phyloP scores from a whole-genome alignment of 2,797 vertebrate genomes.

The Premnoplex brunnescens region DNA sequence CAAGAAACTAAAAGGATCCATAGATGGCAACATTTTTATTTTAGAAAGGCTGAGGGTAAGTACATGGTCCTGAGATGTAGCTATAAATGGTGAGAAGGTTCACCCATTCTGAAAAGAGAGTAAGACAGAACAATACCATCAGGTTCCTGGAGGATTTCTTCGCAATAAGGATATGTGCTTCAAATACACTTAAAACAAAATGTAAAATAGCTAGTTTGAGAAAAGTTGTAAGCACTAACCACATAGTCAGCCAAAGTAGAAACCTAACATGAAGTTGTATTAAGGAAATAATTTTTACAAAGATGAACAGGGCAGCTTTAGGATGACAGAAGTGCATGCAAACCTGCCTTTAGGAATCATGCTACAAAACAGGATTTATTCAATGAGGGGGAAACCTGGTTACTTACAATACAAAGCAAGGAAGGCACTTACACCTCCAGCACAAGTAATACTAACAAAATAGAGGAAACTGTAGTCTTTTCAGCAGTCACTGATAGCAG shows the following conservation, averaged over 20 bases:
- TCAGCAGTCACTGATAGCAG: neutral
- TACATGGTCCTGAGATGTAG: neutral
- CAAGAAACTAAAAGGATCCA: neutral
- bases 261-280: neutral
- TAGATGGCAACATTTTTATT: neutral
- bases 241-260: neutral
- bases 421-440: neutral
- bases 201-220: neutral
- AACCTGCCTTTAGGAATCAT: neutral
- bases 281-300: neutral
- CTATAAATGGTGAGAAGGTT: neutral
- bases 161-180: neutral
- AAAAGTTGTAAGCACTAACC: neutral
- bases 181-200: neutral
- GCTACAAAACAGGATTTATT: neutral
- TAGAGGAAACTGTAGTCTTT: neutral
- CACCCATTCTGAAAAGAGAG: neutral
- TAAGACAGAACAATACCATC: neutral
- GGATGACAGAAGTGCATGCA: neutral
- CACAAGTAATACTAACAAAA: neutral
- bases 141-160: neutral
- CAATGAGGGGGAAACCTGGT: neutral
- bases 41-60: neutral
- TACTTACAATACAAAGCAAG: neutral
- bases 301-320: neutral